Base-by-base conservation (phyloP, 2,888 invertebrate species). In the Andrena praecox region DNA sequence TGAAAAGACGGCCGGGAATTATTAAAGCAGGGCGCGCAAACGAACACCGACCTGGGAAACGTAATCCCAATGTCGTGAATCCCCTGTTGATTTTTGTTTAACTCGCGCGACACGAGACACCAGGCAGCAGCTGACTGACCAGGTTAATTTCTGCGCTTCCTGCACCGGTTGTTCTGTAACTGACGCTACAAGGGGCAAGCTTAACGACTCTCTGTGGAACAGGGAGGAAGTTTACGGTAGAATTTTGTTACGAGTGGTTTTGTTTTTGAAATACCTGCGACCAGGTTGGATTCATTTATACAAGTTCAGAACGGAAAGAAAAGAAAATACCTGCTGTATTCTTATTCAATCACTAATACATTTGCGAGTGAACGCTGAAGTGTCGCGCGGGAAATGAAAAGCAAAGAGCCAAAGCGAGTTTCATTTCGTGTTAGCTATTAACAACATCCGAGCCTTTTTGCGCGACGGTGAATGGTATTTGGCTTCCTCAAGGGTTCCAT, bases 31-130 rank as follows among this genome's bases (percentile, higher is more conserved):
- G 27, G 8, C 48, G 69, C 59, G 69, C 48, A 64, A 63, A 64
- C 50, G 50, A 63, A 66, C 64, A 27, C 20, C 48, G 12, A 5
- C 50, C 10, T 16, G 33, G 33, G 35, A 56, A 71, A 80, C 52
- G 60, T 42, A 56, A 67, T 56, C 54, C 12, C 69, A 63, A 60
- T 48, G 29, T 29, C 10, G 50, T 27, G 33, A 50, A 59, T 35
- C 48, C 42, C 27, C n/a, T 5, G 64, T 77, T 80, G 70, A 78
- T 66, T 78, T 80, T 80, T 59, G 59, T 79, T 77, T 35, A 77
- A 64, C 35, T 59, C 29, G 27, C 16, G 31, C 54, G 76, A 52
- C 52, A 10, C 48, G 33, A 6, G 42, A 42, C 7, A n/a, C 3
- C n/a, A 12, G 24, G 27, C 48, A 29, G 59, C 42, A 29, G 42